Percentiles rank a stretch among this genome's conserved stretches.
Evolutionary conservation across 2,797 vertebrate species (phyloP).

Genomic region (Geotrypetes seraphini): DNA sequence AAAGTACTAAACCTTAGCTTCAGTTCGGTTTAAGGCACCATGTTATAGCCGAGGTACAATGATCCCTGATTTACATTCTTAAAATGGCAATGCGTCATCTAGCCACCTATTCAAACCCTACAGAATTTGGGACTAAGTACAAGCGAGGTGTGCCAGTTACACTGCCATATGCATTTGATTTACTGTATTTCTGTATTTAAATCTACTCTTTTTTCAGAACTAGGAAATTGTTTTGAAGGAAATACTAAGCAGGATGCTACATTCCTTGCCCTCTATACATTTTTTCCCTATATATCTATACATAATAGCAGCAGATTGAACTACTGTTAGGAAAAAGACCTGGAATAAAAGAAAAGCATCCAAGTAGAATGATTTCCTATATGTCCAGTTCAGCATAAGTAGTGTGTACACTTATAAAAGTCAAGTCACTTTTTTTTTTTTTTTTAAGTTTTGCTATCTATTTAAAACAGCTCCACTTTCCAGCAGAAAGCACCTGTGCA

Average conservation of each 20-base stretch:
- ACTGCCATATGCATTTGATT: constrained; percentile 57
- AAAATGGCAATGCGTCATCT: constrained; percentile 87
- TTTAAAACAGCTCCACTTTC: constrained; percentile 41
- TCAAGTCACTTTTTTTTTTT: constrained; percentile 48
- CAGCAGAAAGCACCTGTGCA: constrained; percentile 42
- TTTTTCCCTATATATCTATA: too few species aligned
- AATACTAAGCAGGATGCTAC: constrained; percentile 68
- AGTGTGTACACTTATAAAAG: constrained; percentile 52
- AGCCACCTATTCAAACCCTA: constrained; percentile 68
- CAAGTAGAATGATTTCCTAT: constrained; percentile 58
- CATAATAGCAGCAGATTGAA: constrained; percentile 66
- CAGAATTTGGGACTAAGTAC: constrained; percentile 55
- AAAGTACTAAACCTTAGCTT: constrained; percentile 59
- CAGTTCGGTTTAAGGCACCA: constrained; percentile 96
- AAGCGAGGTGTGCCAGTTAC: constrained; percentile 69
- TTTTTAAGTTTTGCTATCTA: constrained; percentile 47
- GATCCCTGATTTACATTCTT: constrained; percentile 99
- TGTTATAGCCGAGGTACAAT: constrained; percentile 98
- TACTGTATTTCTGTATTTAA: constrained; percentile 60
- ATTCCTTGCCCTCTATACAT: constrained; percentile 70
- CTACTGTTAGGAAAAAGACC: constrained; percentile 62
- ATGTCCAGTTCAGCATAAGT: constrained; percentile 60
- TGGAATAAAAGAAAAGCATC: constrained; percentile 64
- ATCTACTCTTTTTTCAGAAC: constrained; percentile 54
- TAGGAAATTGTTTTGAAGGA: constrained; percentile 53